Evolutionary conservation across 2,113 vertebrate genomes (phyloP), one percentile per base, ranked within the genome.

Genomic region (Cyanocitta stelleri): DNA sequence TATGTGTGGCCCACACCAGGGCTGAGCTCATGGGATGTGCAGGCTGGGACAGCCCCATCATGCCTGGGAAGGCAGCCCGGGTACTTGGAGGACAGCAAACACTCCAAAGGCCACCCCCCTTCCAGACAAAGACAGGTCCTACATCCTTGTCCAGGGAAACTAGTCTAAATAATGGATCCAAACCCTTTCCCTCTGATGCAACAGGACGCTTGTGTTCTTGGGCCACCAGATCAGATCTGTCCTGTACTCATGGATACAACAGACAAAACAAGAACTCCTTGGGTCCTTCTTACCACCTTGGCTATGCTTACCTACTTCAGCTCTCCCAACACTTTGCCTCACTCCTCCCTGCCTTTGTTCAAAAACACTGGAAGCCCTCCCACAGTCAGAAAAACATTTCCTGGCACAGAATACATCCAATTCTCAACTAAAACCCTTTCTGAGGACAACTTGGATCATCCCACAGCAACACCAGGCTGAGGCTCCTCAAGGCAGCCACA

Each of bases 151-250:
- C 21, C 16, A 82, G 48, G 33, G 17, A 48, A 27, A 9, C 3
- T 4, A 44, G 23, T 9, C 21, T 63, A 71, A 89, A 14, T n/a
- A 89, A 85, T 0, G 11, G 44, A 82, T 64, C 44, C 39, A 27
- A 89, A 48, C 12, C 14, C 14, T 13, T 51, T 33, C 64, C 52
- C 56, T 75, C 43, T 77, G 46, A 62, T 30, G 29, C 54, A 63
- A 56, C 0, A 4, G 1, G 9, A 56, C 16, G 26, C 6, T 49
- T 9, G 16, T 26, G 29, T 7, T 46, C n/a, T 24, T 1, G 0
- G 35, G 29, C 51, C n/a, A 17, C 41, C 30, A 44, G 13, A n/a
- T n/a, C 30, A 44, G 13, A n/a, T n/a, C 32, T 67, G 43, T n/a
- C 55, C 49, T 41, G 21, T 2, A 5, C 16, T 22, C 39, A 16